phyloP scores from a whole-genome alignment of 2,113 vertebrate species.

The Myxocyprinus asiaticus region DNA sequence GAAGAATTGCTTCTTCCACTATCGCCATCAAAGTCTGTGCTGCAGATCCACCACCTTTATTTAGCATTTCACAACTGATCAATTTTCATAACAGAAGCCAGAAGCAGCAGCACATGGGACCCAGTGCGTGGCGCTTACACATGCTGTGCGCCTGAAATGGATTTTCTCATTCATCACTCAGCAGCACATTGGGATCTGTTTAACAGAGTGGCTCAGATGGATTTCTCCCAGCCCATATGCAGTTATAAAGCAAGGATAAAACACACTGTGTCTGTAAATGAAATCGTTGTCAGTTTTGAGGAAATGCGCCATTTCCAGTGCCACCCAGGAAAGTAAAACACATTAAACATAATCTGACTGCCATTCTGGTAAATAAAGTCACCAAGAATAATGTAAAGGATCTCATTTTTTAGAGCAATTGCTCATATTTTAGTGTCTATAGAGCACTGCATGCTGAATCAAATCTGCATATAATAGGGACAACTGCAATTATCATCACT shows the following conservation, averaged over 20 bases:
- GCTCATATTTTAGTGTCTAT: not conserved
- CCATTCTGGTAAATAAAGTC: not conserved
- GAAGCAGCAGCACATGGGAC: conserved; percentile 39
- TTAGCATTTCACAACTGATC: conserved; percentile 45
- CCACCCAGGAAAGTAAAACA: conserved; percentile 13
- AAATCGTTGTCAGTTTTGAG: conserved; percentile 7
- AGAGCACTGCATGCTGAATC: no score
- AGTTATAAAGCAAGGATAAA: conserved; percentile 49
- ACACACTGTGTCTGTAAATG: conserved; percentile 43
- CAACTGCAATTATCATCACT: not conserved
- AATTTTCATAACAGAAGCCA: conserved; percentile 45
- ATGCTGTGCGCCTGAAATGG: conserved; percentile 25
- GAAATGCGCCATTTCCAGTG: conserved; percentile 12
- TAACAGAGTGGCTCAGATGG: conserved; percentile 49
- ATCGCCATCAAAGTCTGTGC: conserved; percentile 26
- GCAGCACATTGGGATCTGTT: conserved; percentile 38
- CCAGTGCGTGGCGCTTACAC: conserved; percentile 41
- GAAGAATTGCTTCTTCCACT: conserved; percentile 31
- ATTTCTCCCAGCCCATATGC: conserved; percentile 38
- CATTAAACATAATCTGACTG: conserved; percentile 10
- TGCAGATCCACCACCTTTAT: conserved; percentile 38
- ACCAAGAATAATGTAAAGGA: not conserved
- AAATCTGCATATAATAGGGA: no score
- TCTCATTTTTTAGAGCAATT: not conserved
- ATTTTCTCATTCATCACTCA: conserved; percentile 45